A percentile compares a stretch with the other conserved stretches of the same genome.
Conservation (phyloP, 2,797 vertebrate genomes). For the Sylvia borin region DNA sequence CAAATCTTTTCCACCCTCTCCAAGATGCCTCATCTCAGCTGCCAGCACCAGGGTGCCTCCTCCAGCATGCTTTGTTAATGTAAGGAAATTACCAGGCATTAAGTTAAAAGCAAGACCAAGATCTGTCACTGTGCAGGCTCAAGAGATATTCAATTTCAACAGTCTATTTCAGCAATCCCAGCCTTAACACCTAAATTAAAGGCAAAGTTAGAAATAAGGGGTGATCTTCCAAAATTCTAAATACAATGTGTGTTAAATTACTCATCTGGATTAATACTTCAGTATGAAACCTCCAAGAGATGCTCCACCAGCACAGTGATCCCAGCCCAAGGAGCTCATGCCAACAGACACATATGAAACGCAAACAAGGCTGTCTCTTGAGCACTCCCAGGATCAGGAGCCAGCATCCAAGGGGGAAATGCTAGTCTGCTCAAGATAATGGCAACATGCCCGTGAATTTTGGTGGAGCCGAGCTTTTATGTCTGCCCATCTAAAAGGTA, state of each 20-base stretch:
- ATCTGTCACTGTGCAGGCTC: background rate
- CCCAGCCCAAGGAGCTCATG: background rate
- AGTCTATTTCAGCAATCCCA: background rate
- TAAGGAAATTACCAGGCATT: no score
- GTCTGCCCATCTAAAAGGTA: background rate
- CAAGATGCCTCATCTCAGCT: background rate
- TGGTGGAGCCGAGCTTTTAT: background rate
- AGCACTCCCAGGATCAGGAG: background rate
- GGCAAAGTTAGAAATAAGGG: background rate
- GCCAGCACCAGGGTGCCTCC: background rate
- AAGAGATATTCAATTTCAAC: background rate
- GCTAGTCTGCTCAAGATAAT: background rate
- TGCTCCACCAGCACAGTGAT: background rate
- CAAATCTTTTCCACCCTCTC: background rate
- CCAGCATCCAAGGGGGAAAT: background rate
- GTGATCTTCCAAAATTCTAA: background rate
- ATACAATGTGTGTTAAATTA: background rate
- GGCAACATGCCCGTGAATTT: background rate
- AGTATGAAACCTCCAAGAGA: background rate
- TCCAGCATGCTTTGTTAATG: no score
- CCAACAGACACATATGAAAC: background rate
- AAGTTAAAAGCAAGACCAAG: no score
- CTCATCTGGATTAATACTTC: background rate
- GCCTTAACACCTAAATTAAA: background rate
- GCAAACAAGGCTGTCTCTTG: background rate